Evolutionary conservation across 2,888 invertebrate species (phyloP).

Genomic region (Rhorus exstirpatorius): DNA sequence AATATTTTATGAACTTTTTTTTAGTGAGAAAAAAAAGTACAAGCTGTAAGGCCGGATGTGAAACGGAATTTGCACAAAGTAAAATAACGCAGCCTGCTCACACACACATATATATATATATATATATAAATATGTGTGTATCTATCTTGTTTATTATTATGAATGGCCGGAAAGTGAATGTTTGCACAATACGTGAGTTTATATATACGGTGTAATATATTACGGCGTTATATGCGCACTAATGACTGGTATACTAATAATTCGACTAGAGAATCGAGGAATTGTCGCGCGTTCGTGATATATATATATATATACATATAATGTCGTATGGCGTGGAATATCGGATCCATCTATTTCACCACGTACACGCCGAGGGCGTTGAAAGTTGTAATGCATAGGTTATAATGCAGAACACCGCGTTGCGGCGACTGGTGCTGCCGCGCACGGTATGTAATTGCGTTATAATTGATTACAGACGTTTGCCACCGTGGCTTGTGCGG

Average conservation of each 20-base stretch:
- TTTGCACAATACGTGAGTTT: slow-evolving; percentile 37
- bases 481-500: neutral
- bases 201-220: slow-evolving; percentile 15
- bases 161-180: slow-evolving; percentile 33
- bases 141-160: slow-evolving; percentile 18
- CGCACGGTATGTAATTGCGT: slow-evolving; percentile 54
- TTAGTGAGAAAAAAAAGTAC: slow-evolving; percentile 1
- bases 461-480: slow-evolving; percentile 51
- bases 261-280: slow-evolving; percentile 44
- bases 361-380: slow-evolving; percentile 4
- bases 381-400: slow-evolving; percentile 37
- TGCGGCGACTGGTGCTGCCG: slow-evolving; percentile 4
- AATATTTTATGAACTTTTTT: neutral
- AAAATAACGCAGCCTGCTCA: slow-evolving; percentile 27
- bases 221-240: slow-evolving; percentile 36
- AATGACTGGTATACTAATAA: slow-evolving; percentile 56
- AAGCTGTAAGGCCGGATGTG: slow-evolving; percentile 41
- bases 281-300: slow-evolving; percentile 27
- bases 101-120: neutral
- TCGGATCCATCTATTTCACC: no score
- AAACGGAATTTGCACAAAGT: slow-evolving; percentile 23
- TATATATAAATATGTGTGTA: neutral
- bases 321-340: neutral
- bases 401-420: neutral
- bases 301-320: neutral